phyloP scores from a whole-genome alignment of 2,113 vertebrate genomes.

The Clarias batrachus region DNA sequence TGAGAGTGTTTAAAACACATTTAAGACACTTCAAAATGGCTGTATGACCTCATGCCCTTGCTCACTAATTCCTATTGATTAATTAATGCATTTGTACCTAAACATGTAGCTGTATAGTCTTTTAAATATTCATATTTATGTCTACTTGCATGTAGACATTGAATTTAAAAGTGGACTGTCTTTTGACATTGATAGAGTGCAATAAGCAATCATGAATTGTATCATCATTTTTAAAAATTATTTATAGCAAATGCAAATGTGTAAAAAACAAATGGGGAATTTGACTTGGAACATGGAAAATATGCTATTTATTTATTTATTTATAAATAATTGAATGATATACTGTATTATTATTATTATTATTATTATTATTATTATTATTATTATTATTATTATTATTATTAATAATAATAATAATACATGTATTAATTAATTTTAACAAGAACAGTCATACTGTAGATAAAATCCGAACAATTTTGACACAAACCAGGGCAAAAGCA shows the following conservation, averaged over 20 bases:
- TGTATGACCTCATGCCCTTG: not conserved
- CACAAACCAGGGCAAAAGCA: not conserved
- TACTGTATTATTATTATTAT: too few species aligned
- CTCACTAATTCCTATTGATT: not conserved
- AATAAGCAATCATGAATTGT: not conserved
- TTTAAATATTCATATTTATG: not conserved
- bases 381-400: too few species aligned
- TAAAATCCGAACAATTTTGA: not conserved
- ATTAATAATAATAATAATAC: too few species aligned
- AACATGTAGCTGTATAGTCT: not conserved
- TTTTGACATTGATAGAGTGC: not conserved
- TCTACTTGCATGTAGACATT: not conserved
- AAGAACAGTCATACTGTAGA: too few species aligned
- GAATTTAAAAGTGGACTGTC: not conserved
- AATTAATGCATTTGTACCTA: not conserved
- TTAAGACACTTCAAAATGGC: not conserved
- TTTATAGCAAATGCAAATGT: not conserved
- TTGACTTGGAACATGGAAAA: too few species aligned
- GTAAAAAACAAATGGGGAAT: too few species aligned
- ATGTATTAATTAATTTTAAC: too few species aligned
- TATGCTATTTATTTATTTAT: not conserved
- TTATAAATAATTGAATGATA: too few species aligned
- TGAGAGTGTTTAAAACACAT: not conserved
- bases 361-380: too few species aligned
- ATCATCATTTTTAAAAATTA: too few species aligned